phyloP scores from a whole-genome alignment of 2,797 vertebrate species.

The Antennarius maculatus region DNA sequence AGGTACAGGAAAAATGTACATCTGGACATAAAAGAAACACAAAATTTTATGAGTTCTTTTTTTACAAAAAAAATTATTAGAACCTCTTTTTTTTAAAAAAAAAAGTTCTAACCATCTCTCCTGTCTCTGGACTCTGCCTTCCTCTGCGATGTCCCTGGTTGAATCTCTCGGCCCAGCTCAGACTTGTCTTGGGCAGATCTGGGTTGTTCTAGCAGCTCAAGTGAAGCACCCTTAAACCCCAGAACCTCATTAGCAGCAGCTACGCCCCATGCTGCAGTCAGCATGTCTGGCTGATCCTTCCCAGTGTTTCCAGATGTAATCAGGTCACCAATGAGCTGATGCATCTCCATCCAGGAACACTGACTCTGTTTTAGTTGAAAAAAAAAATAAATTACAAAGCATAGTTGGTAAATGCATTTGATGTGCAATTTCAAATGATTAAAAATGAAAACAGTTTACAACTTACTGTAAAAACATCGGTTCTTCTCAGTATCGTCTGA shows the following conservation, averaged over 20 bases:
- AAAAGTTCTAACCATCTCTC: conserved; percentile 47
- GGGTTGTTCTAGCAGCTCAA: conserved; percentile 35
- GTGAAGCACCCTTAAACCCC: conserved; percentile 59
- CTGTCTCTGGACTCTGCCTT: conserved; percentile 52
- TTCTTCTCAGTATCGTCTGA: background rate
- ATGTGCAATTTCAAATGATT: background rate
- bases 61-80: background rate
- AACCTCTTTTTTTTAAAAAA: background rate
- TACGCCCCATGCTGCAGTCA: conserved; percentile 71
- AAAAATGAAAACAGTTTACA: background rate
- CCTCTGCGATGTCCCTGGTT: conserved; percentile 47
- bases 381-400: conserved; percentile 10
- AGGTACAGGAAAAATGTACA: conserved; percentile 72
- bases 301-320: conserved; percentile 72
- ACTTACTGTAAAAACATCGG: no score
- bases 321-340: conserved; percentile 83
- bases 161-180: conserved; percentile 20
- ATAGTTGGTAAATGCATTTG: background rate
- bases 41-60: background rate
- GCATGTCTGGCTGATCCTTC: conserved; percentile 74
- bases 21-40: conserved; percentile 46
- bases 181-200: conserved; percentile 59
- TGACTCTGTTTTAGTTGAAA: conserved; percentile 59
- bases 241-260: conserved; percentile 31
- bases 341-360: conserved; percentile 84